A percentile compares a stretch with the other conserved stretches of the same genome.
phyloP scores from a whole-genome alignment of 2,113 vertebrate species.

The Fregetta grallaria region DNA sequence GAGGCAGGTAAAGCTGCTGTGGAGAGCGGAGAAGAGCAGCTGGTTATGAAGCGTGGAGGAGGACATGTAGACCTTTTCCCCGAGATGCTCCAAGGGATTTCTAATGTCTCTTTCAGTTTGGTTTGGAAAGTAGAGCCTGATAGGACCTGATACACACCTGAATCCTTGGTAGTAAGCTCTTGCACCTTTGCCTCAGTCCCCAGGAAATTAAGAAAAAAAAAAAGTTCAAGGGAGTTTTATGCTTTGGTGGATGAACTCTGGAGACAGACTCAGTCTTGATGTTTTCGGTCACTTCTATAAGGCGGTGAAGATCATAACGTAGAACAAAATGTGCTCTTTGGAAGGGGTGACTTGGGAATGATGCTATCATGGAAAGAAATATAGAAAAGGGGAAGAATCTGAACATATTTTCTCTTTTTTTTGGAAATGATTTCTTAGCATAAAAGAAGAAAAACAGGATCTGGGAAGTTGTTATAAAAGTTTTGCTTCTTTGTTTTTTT shows the following conservation, averaged over 20 bases:
- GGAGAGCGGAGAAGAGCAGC: not conserved
- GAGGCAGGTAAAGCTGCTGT: not conserved
- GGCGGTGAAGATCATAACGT: not conserved
- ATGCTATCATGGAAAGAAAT: not conserved
- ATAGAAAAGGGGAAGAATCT: not conserved
- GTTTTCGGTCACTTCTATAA: not conserved
- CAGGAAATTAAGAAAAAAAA: not conserved
- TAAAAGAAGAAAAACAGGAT: not conserved
- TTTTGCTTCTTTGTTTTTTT: not conserved
- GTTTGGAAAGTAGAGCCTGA: not conserved
- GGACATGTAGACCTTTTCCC: not conserved
- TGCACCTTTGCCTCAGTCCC: not conserved
- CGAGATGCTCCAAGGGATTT: not conserved
- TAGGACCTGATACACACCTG: fast-evolving
- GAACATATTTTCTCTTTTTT: not conserved
- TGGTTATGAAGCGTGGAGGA: not conserved
- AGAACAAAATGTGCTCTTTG: not conserved
- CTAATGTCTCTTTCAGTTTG: not conserved
- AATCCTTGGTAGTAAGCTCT: fast-evolving
- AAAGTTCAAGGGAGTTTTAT: not conserved
- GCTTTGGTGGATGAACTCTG: not conserved
- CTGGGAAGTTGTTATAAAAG: not conserved
- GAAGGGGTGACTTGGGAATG: not conserved
- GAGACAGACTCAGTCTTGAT: not conserved
- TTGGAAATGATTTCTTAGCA: not conserved